Base-by-base conservation (phyloP, 2,888 invertebrate species). In the Orchesella flavescens region DNA sequence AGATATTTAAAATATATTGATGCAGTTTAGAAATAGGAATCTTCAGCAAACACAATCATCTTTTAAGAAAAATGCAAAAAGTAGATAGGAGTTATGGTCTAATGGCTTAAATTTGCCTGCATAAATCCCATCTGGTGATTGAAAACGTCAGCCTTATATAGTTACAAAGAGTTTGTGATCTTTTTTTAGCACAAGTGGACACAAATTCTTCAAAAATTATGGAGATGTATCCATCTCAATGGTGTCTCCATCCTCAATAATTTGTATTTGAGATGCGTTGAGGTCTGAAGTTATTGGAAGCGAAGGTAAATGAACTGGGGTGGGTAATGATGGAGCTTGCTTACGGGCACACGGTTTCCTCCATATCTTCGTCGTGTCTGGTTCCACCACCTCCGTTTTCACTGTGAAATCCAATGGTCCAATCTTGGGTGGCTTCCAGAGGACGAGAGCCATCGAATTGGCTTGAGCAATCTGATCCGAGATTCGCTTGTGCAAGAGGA, bases 371-470 rank as follows among this genome's bases (percentile, higher is more conserved):
- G 15, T 10, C 3, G 65, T 34, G n/a, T 43, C 17, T 17, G 1
- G 10, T 12, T 10, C 12, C 13, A 23, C n/a, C n/a, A n/a, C n/a
- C n/a, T 21, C 53, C 12, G 49, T 19, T 69, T 19, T 43, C 43
- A 12, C 19, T 65, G 24, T 5, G 61, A 10, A 17, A 19, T 10
- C 12, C 74, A 34, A 23, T 17, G 34, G 21, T 43, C 57, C 55
- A 68, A 55, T 59, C 68, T 12, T 13, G n/a, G 83, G 81, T n/a
- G 84, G 85, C 68, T 83, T 81, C 85, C 85, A 87, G 69, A 81
- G 24, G 9, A 87, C 84, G 12, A 87, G 53, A 5, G 87, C 85
- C 81, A 83, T 84, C 24, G 83, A 75, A 44, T 80, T 80, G 21
- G 61, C 68, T 21, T 68, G 44, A 7, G 53, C 49, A 44, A 21